Evolutionary conservation across 1,140 invertebrate genomes (phyloP).

Genomic region (Sitodiplosis mosellana): DNA sequence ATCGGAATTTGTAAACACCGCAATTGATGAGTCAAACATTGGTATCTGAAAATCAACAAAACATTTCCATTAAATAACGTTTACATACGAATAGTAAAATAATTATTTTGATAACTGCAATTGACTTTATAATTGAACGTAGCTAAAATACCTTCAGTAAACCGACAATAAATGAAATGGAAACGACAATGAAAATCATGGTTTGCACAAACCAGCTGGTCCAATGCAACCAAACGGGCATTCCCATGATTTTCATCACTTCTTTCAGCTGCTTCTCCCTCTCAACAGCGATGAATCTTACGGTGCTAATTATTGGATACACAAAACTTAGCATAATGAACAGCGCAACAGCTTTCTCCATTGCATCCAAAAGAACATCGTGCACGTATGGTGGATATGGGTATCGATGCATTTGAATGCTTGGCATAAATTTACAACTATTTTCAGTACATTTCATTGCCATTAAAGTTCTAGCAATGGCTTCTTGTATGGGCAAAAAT

Average conservation of each 20-base stretch:
- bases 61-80: not conserved
- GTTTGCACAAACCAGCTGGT: conserved; percentile 29
- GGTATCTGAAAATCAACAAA: not conserved
- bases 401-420: conserved; percentile 3
- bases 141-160: conserved; percentile 7
- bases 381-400: conserved; percentile 2
- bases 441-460: not conserved
- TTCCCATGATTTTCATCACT: conserved; percentile 46
- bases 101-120: too few species aligned
- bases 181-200: too few species aligned
- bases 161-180: conserved; percentile 28
- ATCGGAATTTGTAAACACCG: conserved; percentile 19
- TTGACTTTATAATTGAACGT: too few species aligned
- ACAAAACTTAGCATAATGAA: conserved; percentile 6
- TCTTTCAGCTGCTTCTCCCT: conserved; percentile 22
- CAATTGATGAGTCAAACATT: conserved; percentile 8
- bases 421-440: not conserved
- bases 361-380: not conserved
- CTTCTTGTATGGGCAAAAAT: conserved; percentile 8
- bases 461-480: conserved; percentile 2
- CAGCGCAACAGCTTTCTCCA: conserved; percentile 3
- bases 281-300: conserved; percentile 9
- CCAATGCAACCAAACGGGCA: conserved; percentile 39
- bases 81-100: not conserved
- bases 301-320: conserved; percentile 32